A percentile compares a stretch with the other conserved stretches of the same genome.
Conservation (phyloP, 2,888 invertebrate species). For the Caradrina clavipalpis region DNA sequence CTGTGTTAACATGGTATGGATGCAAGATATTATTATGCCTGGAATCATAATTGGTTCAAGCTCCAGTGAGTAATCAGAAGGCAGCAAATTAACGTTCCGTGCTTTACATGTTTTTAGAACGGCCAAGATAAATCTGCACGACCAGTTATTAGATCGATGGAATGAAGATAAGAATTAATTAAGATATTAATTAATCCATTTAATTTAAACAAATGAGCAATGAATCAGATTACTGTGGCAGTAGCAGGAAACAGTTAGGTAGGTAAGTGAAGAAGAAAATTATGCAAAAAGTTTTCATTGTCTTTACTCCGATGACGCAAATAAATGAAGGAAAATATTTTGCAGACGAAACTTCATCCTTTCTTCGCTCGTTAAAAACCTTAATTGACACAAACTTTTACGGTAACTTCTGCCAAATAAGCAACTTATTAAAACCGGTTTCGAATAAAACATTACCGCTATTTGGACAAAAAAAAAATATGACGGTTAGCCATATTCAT, state of each 20-base stretch:
- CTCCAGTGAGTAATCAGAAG: constrained; percentile 62
- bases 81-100: constrained; percentile 60
- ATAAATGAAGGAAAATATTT: constrained; percentile 38
- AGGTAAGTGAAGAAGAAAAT: constrained; percentile 24
- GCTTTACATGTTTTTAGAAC: constrained; percentile 52
- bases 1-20: constrained; percentile 35
- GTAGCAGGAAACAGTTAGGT: constrained; percentile 32
- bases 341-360: constrained; percentile 28
- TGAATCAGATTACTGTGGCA: constrained; percentile 36
- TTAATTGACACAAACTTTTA: constrained; percentile 68
- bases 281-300: constrained; percentile 46
- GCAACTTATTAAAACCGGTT: constrained; percentile 68
- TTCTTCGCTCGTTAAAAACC: constrained; percentile 63
- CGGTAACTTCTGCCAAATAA: constrained; percentile 65
- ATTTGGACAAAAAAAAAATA: constrained; percentile 47
- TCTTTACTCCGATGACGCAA: constrained; percentile 33
- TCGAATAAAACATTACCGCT: constrained; percentile 69
- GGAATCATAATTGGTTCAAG: constrained; percentile 65
- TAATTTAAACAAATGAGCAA: constrained; percentile 48
- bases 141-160: constrained; percentile 45
- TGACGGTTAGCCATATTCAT: constrained; percentile 54
- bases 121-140: constrained; percentile 42
- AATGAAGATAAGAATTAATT: constrained; percentile 51
- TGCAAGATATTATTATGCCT: constrained; percentile 50
- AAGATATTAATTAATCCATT: constrained; percentile 34